Conservation (phyloP, 2,113 vertebrate species). For the Cisticola juncidis region DNA sequence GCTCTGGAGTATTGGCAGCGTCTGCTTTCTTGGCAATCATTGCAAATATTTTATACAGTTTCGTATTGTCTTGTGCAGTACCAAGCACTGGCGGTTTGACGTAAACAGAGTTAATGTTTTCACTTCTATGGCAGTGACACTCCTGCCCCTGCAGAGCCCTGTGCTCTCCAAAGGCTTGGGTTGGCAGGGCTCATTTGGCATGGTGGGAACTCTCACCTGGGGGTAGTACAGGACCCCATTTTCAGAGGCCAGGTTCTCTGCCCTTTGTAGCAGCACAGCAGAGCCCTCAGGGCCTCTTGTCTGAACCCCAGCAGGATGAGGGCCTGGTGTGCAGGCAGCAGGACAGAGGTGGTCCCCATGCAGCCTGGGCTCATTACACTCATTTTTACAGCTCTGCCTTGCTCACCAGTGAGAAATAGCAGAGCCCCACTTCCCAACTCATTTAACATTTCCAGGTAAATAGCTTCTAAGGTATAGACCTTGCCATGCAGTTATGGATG, state of each 20-base stretch:
- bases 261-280: fast-evolving
- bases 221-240: not conserved
- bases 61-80: conserved; percentile 18
- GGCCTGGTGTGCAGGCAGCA: not conserved
- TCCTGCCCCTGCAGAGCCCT: not conserved
- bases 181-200: fast-evolving
- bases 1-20: conserved; percentile 57
- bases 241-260: fast-evolving
- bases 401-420: not conserved
- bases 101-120: conserved; percentile 1
- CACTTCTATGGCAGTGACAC: not conserved
- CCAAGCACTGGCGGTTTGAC: not conserved
- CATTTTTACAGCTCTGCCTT: not conserved
- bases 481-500: not conserved
- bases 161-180: fast-evolving
- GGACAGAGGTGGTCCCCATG: not conserved
- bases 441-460: not conserved
- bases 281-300: not conserved
- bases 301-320: not conserved
- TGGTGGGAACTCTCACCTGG: not conserved
- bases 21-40: conserved; percentile 69
- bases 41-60: conserved; percentile 55
- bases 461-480: not conserved
- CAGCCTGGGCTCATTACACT: not conserved
- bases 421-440: not conserved